These are phyloP conservation scores for Microctenopoma lineatum DNA, from an alignment of 2,797 vertebrate species.

Conservation along the genomic window DNA sequence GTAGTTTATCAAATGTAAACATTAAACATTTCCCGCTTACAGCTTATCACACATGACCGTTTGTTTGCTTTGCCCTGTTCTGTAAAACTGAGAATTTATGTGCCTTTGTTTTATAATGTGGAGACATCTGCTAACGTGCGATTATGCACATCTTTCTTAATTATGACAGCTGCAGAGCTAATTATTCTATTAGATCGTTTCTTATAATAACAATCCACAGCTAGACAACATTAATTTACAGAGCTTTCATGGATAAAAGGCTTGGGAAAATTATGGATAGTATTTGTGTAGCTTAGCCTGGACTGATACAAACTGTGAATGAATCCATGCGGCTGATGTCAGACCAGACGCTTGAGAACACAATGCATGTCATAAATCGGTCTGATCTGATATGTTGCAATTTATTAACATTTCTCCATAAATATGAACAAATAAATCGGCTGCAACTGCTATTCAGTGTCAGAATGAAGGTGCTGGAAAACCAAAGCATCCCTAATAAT, in stretches of 20 bases:
- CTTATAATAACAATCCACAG: neutral
- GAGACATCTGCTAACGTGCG: neutral
- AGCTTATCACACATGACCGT: too few species aligned
- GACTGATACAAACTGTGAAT: too few species aligned
- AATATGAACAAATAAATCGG: neutral
- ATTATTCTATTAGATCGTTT: neutral
- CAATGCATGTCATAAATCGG: too few species aligned
- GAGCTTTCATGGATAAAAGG: neutral
- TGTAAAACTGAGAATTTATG: too few species aligned
- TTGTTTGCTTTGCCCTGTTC: too few species aligned
- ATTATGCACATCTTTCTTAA: neutral
- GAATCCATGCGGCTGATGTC: too few species aligned
- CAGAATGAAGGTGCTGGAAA: too few species aligned
- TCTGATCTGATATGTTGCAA: too few species aligned
- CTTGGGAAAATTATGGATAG: neutral
- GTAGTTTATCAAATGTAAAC: neutral
- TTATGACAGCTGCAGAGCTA: neutral
- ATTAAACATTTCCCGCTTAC: neutral
- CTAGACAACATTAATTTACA: neutral
- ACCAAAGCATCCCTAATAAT: too few species aligned
- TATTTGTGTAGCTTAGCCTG: too few species aligned
- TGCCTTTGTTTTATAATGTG: neutral
- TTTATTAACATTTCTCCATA: too few species aligned
- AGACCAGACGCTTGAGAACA: too few species aligned
- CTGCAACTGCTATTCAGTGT: neutral